Conservation (phyloP, 2,888 invertebrate species). For the Aporophyla lueneburgensis region DNA sequence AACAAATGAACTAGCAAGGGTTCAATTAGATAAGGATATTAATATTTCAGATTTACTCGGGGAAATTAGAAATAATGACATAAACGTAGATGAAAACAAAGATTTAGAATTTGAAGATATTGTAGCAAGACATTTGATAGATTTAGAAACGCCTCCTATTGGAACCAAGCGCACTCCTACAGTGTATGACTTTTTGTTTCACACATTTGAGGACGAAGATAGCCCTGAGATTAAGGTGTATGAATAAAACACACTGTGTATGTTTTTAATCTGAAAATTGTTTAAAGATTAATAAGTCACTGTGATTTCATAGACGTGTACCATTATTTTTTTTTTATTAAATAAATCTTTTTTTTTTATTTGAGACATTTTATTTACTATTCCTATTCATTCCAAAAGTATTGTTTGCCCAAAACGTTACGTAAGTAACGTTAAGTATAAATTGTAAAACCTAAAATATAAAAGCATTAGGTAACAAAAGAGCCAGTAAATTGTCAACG, state of each 20-base stretch:
- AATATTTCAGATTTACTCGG: constrained; percentile 39
- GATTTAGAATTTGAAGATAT: background rate
- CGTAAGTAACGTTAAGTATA: background rate
- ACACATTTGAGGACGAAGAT: constrained; percentile 43
- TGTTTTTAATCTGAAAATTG: background rate
- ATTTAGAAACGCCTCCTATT: constrained; percentile 24
- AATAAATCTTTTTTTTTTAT: constrained; percentile 28
- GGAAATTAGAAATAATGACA: constrained; percentile 21
- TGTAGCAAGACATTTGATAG: constrained; percentile 3
- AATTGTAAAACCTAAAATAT: background rate
- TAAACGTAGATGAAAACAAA: background rate
- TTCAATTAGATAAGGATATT: constrained; percentile 38
- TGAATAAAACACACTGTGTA: constrained; percentile 32
- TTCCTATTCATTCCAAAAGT: background rate
- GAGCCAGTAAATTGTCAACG: constrained; percentile 16
- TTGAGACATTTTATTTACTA: background rate
- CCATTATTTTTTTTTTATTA: background rate
- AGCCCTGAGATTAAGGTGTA: constrained; percentile 47
- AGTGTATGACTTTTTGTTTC: constrained; percentile 55
- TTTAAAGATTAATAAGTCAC: background rate
- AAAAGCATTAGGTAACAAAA: background rate
- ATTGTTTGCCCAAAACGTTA: background rate
- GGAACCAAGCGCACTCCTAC: constrained; percentile 43
- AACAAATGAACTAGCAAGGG: constrained; percentile 29
- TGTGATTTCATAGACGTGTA: constrained; percentile 20